Evolutionary conservation across 2,797 vertebrate genomes (phyloP).

Genomic region (Acanthurus lineatus): DNA sequence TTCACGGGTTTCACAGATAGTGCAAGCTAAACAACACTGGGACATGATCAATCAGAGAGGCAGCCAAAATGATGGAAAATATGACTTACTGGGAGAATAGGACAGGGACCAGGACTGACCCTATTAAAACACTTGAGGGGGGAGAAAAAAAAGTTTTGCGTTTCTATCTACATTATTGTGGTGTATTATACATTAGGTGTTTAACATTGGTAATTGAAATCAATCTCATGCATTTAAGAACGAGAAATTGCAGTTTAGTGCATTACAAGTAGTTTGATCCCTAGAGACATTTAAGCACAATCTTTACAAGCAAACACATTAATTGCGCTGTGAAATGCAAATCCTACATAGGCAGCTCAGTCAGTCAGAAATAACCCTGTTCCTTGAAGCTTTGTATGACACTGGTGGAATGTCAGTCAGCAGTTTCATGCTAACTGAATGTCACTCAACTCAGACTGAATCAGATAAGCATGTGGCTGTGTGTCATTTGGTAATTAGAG

Average conservation of each 20-base stretch:
- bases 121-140: no score
- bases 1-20: neutral
- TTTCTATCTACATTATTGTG: constrained; percentile 1
- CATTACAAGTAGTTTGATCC: neutral
- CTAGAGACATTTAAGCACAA: constrained; percentile 3
- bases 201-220: constrained; percentile 6
- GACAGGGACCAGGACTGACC: neutral
- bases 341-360: constrained; percentile 48
- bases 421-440: constrained; percentile 59
- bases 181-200: neutral
- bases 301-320: constrained; percentile 39
- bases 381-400: constrained; percentile 42
- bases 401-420: constrained; percentile 46
- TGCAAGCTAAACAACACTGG: neutral
- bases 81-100: neutral
- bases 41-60: neutral
- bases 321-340: constrained; percentile 46
- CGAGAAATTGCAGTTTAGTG: neutral
- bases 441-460: constrained; percentile 69
- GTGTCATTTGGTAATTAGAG: constrained; percentile 74
- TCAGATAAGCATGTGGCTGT: constrained; percentile 71
- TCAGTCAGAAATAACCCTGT: constrained; percentile 46
- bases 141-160: no score
- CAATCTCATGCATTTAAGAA: neutral
- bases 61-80: neutral